A percentile compares a stretch with the other conserved stretches of the same genome.
Evolutionary conservation across 2,888 invertebrate genomes (phyloP).

Genomic region (Lysandra bellargus): DNA sequence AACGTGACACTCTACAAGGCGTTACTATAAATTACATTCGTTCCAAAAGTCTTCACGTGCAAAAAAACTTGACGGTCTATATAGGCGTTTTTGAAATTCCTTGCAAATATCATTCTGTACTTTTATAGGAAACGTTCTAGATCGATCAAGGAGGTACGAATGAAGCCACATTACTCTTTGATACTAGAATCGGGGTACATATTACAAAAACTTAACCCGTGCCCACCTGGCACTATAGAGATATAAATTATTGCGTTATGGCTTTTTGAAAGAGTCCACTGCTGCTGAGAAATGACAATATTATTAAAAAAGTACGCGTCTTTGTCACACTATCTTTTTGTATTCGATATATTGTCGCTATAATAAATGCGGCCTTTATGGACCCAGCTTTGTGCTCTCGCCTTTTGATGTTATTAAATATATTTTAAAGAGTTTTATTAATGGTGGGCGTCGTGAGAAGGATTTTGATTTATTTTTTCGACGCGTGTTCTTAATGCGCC

Average conservation of each 20-base stretch:
- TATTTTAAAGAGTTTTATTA: conserved; percentile 81
- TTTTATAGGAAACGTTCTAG: too few species aligned
- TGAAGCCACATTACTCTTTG: background rate
- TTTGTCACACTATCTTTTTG: conserved; percentile 81
- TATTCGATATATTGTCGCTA: conserved; percentile 79
- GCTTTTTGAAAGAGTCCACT: conserved; percentile 81
- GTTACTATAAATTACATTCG: too few species aligned
- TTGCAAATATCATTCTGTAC: too few species aligned
- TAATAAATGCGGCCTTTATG: conserved; percentile 80
- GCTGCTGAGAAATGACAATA: conserved; percentile 81
- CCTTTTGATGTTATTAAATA: conserved; percentile 80
- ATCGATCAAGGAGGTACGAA: too few species aligned
- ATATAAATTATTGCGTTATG: conserved; percentile 80
- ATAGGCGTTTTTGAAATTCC: too few species aligned
- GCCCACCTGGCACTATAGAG: conserved; percentile 80
- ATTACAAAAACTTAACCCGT: conserved; percentile 61
- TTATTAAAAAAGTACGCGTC: conserved; percentile 79
- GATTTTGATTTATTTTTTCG: conserved; percentile 80
- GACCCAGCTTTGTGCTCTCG: conserved; percentile 72
- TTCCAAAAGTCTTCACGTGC: too few species aligned
- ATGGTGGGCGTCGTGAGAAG: conserved; percentile 76
- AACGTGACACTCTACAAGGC: too few species aligned
- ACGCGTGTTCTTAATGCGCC: conserved; percentile 72
- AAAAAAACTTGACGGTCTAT: too few species aligned
- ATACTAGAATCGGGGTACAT: background rate